Conservation (phyloP, 1,140 invertebrate genomes). For the Sipha flava region DNA sequence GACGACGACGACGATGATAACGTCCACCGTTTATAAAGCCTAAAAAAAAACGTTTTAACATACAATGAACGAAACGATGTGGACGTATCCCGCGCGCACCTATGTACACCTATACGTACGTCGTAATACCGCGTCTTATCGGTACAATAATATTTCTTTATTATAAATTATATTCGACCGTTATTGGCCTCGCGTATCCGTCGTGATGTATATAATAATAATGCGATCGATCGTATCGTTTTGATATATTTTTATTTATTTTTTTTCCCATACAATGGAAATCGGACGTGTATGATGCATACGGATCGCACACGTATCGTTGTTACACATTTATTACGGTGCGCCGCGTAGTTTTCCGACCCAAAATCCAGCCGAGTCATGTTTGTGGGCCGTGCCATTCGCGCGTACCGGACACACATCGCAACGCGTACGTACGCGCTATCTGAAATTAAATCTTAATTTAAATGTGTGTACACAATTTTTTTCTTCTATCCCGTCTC, state of each 20-base stretch:
- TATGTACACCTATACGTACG: too few species aligned
- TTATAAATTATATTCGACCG: too few species aligned
- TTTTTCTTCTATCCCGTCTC: not conserved
- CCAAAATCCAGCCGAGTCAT: slow-evolving; percentile 15
- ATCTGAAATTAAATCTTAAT: slow-evolving; percentile 33
- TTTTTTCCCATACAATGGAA: slow-evolving; percentile 10
- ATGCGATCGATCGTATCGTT: too few species aligned
- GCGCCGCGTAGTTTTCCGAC: not conserved
- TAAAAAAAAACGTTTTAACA: too few species aligned
- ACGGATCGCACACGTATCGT: not conserved
- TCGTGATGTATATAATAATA: too few species aligned
- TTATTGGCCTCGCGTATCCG: too few species aligned
- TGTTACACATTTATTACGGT: not conserved
- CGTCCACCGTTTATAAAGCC: too few species aligned
- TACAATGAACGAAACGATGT: too few species aligned
- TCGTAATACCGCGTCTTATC: too few species aligned
- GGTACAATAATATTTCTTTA: too few species aligned
- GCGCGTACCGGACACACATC: not conserved
- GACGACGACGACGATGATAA: too few species aligned
- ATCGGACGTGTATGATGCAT: not conserved
- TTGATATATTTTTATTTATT: not conserved
- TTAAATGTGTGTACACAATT: not conserved
- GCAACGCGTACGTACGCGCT: not conserved
- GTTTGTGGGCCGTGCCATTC: slow-evolving; percentile 14
- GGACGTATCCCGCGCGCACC: too few species aligned